These are phyloP conservation scores for Armadillidium nasatum DNA, from an alignment of 1,140 invertebrate species.

Conservation along the genomic window DNA sequence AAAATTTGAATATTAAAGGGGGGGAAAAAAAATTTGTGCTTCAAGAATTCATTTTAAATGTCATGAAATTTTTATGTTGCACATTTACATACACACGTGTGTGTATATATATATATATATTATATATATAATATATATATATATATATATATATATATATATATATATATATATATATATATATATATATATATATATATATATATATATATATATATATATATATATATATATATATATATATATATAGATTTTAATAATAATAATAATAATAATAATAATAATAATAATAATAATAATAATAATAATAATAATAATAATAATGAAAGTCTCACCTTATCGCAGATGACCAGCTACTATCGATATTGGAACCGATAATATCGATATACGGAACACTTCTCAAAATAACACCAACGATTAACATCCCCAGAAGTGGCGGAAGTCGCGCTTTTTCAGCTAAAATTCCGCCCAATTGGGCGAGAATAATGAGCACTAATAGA, in stretches of 20 bases:
- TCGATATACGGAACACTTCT: constrained; percentile 61
- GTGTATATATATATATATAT: no score
- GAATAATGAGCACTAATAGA: constrained; percentile 36
- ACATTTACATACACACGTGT: no score
- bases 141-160: no score
- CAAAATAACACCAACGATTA: constrained; percentile 70
- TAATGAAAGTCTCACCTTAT: no score
- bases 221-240: background rate
- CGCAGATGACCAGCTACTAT: background rate
- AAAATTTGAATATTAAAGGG: no score
- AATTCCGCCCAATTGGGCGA: constrained; percentile 57
- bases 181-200: background rate
- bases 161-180: background rate
- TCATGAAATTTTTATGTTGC: no score
- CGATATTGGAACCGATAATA: constrained; percentile 38
- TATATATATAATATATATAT: no score
- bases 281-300: no score
- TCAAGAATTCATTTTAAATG: background rate
- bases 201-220: constrained; percentile 2
- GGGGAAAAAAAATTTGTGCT: no score
- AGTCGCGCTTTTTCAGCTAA: constrained; percentile 65
- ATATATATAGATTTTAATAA: no score
- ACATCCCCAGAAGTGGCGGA: constrained; percentile 82
- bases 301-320: no score
- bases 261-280: background rate